phyloP scores from a whole-genome alignment of 2,888 invertebrate species.

The Nemurella pictetii region DNA sequence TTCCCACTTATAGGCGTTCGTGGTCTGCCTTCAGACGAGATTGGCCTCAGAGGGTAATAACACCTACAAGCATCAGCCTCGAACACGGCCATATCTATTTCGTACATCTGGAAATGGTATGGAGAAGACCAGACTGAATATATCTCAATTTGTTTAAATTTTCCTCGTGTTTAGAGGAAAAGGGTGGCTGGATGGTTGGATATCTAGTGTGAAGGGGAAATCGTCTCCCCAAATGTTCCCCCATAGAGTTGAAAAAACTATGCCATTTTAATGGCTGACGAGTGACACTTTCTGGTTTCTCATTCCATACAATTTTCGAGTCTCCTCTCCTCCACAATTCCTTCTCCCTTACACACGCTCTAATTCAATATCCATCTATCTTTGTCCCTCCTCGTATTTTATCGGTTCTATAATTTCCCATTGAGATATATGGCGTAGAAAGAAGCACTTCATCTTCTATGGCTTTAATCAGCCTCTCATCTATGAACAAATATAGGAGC shows the following conservation, averaged over 20 bases:
- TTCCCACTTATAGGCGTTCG: background rate
- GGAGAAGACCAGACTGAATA: slow-evolving; percentile 5
- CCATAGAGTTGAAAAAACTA: slow-evolving; percentile 7
- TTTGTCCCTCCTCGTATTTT: slow-evolving; percentile 12
- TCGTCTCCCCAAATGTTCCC: background rate
- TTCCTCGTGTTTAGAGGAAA: background rate
- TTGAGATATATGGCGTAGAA: slow-evolving; percentile 31
- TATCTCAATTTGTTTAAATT: slow-evolving; percentile 26
- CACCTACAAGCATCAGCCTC: background rate
- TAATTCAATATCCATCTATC: slow-evolving; percentile 21
- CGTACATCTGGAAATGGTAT: background rate
- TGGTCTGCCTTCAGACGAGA: background rate
- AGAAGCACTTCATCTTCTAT: slow-evolving; percentile 27
- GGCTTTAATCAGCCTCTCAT: slow-evolving; percentile 26
- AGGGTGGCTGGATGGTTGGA: background rate
- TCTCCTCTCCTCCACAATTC: background rate
- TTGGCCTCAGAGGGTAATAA: background rate
- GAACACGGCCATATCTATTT: background rate
- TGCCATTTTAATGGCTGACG: slow-evolving; percentile 26
- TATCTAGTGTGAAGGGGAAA: background rate
- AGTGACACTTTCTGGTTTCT: slow-evolving; percentile 29
- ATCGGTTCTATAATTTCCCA: slow-evolving; percentile 32
- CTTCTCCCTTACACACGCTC: background rate
- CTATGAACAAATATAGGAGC: background rate
- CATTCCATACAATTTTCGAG: background rate